Conservation (phyloP, 2,888 invertebrate genomes). For the Quadroppia sp. region DNA sequence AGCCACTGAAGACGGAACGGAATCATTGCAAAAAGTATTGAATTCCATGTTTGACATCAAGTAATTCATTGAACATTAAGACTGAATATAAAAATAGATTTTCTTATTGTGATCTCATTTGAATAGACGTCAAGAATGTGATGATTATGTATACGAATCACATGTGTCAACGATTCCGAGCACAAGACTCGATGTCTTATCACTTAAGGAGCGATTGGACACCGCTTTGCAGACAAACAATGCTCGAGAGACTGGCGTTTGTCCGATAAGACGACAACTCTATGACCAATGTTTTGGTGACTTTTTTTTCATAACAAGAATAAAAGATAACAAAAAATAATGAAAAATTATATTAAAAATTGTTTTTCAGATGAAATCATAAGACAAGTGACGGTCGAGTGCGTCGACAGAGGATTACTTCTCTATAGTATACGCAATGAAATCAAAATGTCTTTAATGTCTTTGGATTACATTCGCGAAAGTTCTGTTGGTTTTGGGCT, state of each 20-base stretch:
- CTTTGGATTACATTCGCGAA: slow-evolving; percentile 93
- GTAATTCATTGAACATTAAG: not conserved
- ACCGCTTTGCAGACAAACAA: slow-evolving; percentile 82
- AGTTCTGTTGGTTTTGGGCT: slow-evolving; percentile 97
- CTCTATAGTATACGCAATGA: slow-evolving; percentile 89
- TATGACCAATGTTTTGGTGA: slow-evolving; percentile 95
- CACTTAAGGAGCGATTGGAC: slow-evolving; percentile 92
- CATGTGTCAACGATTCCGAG: slow-evolving; percentile 89
- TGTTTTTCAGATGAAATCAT: slow-evolving; percentile 71
- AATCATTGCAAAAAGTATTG: not conserved
- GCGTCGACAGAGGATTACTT: slow-evolving; percentile 90
- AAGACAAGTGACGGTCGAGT: slow-evolving; percentile 90
- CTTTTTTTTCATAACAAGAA: too few species aligned
- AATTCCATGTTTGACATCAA: slow-evolving; percentile 25
- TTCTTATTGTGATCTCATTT: not conserved
- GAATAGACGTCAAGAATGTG: not conserved
- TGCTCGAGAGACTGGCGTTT: slow-evolving; percentile 93
- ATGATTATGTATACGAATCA: slow-evolving; percentile 24
- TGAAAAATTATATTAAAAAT: not conserved
- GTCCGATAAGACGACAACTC: slow-evolving; percentile 84
- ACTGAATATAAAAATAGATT: not conserved
- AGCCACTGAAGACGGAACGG: not conserved
- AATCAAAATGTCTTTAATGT: slow-evolving; percentile 91
- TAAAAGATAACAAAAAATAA: not conserved
- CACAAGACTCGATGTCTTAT: slow-evolving; percentile 89